Conservation (phyloP, 2,113 vertebrate genomes). For the Otocyon megalotis region DNA sequence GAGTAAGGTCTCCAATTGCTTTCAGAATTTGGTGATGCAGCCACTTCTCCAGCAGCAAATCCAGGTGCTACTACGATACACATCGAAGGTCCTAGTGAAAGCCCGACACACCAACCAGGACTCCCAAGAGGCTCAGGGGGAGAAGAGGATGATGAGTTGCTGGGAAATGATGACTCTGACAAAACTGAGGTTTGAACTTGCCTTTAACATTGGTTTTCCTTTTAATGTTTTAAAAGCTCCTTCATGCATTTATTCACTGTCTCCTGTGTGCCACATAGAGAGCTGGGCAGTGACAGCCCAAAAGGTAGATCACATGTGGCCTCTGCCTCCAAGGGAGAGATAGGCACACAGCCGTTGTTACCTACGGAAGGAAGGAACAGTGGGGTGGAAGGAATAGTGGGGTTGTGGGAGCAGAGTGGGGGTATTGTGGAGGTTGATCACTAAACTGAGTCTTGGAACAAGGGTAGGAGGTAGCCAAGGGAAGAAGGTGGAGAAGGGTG, state of each 20-base stretch:
- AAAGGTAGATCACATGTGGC: background rate
- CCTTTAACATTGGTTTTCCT: constrained; percentile 17
- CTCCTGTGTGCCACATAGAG: background rate
- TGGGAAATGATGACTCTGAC: constrained; percentile 90
- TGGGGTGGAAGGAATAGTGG: accelerated
- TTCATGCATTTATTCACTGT: background rate
- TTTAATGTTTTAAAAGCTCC: background rate
- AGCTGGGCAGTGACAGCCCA: background rate
- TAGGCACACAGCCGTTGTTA: background rate
- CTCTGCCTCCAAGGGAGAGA: background rate
- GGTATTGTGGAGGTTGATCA: background rate
- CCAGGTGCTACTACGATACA: constrained; percentile 91
- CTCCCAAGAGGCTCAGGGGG: constrained; percentile 77
- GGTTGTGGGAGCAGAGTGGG: background rate
- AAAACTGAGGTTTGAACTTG: constrained; percentile 91
- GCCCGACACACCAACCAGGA: constrained; percentile 83
- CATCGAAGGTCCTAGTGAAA: constrained; percentile 88
- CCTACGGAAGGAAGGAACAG: background rate
- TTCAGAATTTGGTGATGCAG: constrained; percentile 93
- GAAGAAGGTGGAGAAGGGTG: background rate
- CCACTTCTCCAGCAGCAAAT: constrained; percentile 86
- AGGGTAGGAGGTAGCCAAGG: background rate
- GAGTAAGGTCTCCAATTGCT: background rate
- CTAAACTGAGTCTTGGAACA: background rate
- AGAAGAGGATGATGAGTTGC: constrained; percentile 90